Evolutionary conservation across 2,888 invertebrate genomes (phyloP).

Genomic region (Chelonus formosanus): DNA sequence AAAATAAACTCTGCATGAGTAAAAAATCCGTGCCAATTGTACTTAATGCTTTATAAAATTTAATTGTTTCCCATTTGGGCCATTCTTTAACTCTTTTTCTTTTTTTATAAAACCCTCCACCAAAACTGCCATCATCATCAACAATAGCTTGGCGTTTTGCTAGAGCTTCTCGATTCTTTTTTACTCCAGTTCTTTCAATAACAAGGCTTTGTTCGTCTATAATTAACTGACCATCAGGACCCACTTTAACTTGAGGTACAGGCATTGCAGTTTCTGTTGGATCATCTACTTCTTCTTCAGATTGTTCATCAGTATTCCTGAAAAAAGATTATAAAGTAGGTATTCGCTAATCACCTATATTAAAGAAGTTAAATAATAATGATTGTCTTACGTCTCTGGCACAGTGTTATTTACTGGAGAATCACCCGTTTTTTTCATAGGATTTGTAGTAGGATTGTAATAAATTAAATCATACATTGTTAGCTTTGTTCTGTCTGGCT

Average conservation of each 20-base stretch:
- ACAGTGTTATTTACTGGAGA: conserved; percentile 18
- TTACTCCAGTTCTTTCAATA: conserved; percentile 76
- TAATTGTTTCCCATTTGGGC: conserved; percentile 82
- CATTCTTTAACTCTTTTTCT: conserved; percentile 78
- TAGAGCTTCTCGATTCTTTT: conserved; percentile 71
- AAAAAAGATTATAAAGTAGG: conserved; percentile 11
- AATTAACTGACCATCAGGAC: conserved; percentile 84
- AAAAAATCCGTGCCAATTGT: conserved; percentile 93
- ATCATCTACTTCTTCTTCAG: conserved; percentile 56
- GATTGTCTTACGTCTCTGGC: conserved; percentile 49
- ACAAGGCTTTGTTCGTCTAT: conserved; percentile 87
- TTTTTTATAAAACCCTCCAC: conserved; percentile 74
- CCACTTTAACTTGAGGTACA: conserved; percentile 86
- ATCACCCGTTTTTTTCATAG: conserved; percentile 67
- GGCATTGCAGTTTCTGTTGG: conserved; percentile 67
- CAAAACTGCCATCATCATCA: conserved; percentile 68
- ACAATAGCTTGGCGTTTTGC: conserved; percentile 75
- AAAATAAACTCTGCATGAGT: conserved; percentile 85
- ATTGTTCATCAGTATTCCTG: conserved; percentile 30
- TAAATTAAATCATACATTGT: conserved; percentile 94
- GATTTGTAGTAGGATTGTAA: conserved; percentile 85
- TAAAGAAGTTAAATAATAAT: not conserved
- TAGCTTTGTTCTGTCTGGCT: conserved; percentile 74
- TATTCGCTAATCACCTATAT: not conserved
- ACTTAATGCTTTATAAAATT: conserved; percentile 90